Base-by-base conservation (phyloP, 2,797 vertebrate genomes). In the Miichthys miiuy region DNA sequence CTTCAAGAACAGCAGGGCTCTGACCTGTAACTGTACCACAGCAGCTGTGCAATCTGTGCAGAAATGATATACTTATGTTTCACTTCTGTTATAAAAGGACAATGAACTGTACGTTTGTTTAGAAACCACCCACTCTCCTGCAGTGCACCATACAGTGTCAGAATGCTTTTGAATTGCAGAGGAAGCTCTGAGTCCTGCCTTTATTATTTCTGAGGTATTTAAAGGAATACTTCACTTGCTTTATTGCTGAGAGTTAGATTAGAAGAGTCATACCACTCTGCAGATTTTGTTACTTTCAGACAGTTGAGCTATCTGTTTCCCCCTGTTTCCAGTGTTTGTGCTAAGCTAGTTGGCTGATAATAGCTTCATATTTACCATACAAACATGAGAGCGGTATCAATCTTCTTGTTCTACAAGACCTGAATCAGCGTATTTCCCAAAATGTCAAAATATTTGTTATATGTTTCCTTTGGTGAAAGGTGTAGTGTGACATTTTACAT, bases 21-120 rank as follows among this genome's bases (percentile, higher is more conserved):
- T 86, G 88, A 87, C 78, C 89, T 47, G 5, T 69, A 41, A 75
- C 68, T 78, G 82, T 21, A 55, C 68, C 60, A 17, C 51, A 71
- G 79, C 84, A 89, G 88, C 86, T 91, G 88, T 69, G 60, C 44
- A 50, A 75, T 74, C 63, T 77, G 64, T 63, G 17, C 27, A 64
- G 50, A 73, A 78, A 68, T 44, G 0, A 25, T 20, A 51, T 27
- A 69, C 42, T 72, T 17, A 50, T 65, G 54, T 68, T 44, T 85
- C 30, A 1, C 55, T 71, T 47, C 48, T 69, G 27, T 23, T 68
- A 2, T 20, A n/a, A 70, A 50, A 77, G 38, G 18, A 60, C 17
- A 77, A 64, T 52, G 42, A 42, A 3, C 23, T 55, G 17, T 3
- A 9, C 17, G 17, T 21, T 46, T 77, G 47, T 74, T 70, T 41